Percentiles rank a stretch among this genome's conserved stretches.
These are phyloP conservation scores for Agrochola litura DNA, from an alignment of 2,888 invertebrate species.

Conservation along the genomic window DNA sequence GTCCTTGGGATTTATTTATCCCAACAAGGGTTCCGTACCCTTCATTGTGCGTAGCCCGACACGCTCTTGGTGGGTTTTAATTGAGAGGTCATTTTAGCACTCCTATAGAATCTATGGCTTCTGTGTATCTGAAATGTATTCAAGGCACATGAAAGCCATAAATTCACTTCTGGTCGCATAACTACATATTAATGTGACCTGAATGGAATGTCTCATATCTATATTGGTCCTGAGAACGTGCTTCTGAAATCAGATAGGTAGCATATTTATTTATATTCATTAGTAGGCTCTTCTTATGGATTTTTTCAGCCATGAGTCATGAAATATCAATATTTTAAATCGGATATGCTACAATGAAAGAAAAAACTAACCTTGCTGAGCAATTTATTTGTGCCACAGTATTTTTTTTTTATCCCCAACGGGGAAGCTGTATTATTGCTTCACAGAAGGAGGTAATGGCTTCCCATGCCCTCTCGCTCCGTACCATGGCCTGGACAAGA, in stretches of 20 bases:
- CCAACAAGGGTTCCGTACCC: too few species aligned
- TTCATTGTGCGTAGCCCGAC: too few species aligned
- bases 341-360: too few species aligned
- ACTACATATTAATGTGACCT: slow-evolving; percentile 25
- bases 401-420: too few species aligned
- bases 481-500: too few species aligned
- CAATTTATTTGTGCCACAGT: background rate
- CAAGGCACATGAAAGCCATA: slow-evolving; percentile 26
- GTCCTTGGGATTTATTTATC: too few species aligned
- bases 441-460: too few species aligned
- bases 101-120: background rate
- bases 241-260: background rate
- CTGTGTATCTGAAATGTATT: slow-evolving; percentile 23
- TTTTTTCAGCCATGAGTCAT: background rate
- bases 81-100: background rate
- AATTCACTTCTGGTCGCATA: slow-evolving; percentile 27
- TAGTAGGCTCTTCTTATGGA: too few species aligned
- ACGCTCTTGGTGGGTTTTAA: too few species aligned
- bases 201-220: slow-evolving; percentile 35
- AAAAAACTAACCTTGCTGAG: background rate
- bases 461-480: too few species aligned
- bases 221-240: background rate
- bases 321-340: too few species aligned
- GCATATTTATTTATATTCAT: background rate
- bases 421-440: too few species aligned